phyloP scores from a whole-genome alignment of 2,888 invertebrate genomes.

The Didymodactylos carnosus region DNA sequence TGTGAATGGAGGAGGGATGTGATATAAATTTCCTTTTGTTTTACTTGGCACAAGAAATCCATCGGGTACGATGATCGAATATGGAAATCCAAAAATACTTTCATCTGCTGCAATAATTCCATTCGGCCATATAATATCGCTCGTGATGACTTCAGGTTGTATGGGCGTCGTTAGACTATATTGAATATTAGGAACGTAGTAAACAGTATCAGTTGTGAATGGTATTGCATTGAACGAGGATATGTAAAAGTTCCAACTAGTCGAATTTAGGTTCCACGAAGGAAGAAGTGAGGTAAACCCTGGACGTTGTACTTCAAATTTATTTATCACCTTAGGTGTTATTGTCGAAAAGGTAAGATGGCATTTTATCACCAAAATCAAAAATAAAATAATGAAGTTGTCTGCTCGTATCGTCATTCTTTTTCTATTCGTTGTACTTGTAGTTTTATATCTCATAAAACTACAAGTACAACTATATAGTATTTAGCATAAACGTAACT shows the following conservation, averaged over 20 bases:
- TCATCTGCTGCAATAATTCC: neutral
- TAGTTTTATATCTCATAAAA: too few relatives aligned
- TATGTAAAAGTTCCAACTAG: neutral
- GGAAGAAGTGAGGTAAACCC: neutral
- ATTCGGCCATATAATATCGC: slow-evolving; percentile 13
- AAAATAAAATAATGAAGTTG: too few relatives aligned
- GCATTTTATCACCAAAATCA: too few relatives aligned
- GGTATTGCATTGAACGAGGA: slow-evolving; percentile 5
- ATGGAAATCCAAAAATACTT: neutral
- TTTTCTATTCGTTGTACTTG: too few relatives aligned
- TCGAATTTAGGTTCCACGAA: neutral
- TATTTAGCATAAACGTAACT: too few relatives aligned
- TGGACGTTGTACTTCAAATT: neutral
- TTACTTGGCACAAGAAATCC: slow-evolving; percentile 11
- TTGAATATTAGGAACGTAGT: neutral
- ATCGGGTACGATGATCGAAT: neutral
- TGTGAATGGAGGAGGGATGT: neutral
- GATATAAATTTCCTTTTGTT: slow-evolving; percentile 16
- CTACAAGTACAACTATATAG: too few relatives aligned
- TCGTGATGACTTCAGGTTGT: neutral
- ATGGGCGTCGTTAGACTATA: neutral
- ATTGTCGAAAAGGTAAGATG: too few relatives aligned
- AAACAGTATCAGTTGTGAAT: slow-evolving; percentile 1
- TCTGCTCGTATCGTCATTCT: too few relatives aligned
- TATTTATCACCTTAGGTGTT: neutral